Evolutionary conservation across 2,888 invertebrate species (phyloP), one percentile per base, ranked within the genome.

Genomic region (Mycalesis mineus): DNA sequence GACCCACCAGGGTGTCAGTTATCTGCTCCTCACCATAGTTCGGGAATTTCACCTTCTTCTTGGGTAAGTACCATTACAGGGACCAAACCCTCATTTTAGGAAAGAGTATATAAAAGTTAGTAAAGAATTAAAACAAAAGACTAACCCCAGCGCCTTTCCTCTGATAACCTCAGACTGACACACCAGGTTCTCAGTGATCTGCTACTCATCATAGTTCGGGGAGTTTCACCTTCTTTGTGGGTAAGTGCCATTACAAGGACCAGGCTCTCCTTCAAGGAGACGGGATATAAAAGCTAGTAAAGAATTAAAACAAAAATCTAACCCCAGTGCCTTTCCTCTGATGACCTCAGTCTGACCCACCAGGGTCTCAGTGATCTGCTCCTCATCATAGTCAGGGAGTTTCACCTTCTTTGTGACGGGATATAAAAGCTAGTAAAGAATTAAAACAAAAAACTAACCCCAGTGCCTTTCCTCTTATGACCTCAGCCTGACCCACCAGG

Each of bases 1-100:
- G 95, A 91, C 6, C 95, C 95, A 22, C 95, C 95, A 9, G 95
- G 95, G 52, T 95, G 88, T 97, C 95, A 15, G 95, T 95, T 58
- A 98, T 96, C 85, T 95, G 94, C 72, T 96, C 94, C 68, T 98
- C 97, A 64, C 96, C 95, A 91, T 96, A 97, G 42, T 96, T 94
- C 72, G 97, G 96, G 49, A 94, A 94, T 72, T 97, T 96, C 49
- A 94, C 92, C 70, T 93, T 91, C 95, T n/a, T n/a, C n/a, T n/a
- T n/a, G n/a, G n/a, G n/a, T n/a, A n/a, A n/a, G n/a, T n/a, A n/a
- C n/a, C n/a, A n/a, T n/a, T n/a, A n/a, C n/a, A n/a, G n/a, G n/a
- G n/a, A n/a, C n/a, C n/a, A n/a, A n/a, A n/a, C n/a, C n/a, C n/a
- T n/a, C n/a, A n/a, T n/a, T n/a, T n/a, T n/a, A n/a, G n/a, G n/a